Conservation (phyloP, 2,113 vertebrate genomes). For the Pseudorasbora parva region DNA sequence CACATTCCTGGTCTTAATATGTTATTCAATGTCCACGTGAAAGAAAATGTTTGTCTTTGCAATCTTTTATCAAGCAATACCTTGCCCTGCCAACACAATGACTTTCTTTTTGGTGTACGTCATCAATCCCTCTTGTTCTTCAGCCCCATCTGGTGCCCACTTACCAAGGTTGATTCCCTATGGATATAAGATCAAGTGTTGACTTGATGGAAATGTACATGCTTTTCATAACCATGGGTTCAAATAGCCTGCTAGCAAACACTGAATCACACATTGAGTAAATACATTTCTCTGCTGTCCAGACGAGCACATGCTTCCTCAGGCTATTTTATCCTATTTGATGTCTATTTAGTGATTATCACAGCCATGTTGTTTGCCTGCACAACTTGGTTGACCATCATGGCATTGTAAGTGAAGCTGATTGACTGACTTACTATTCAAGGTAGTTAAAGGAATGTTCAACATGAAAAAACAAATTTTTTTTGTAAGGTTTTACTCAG, state of each 20-base stretch:
- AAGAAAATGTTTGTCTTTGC: neutral
- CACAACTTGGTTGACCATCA: neutral
- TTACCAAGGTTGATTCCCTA: neutral
- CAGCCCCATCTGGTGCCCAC: neutral
- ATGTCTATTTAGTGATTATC: neutral
- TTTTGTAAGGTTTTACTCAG: neutral
- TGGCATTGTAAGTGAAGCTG: neutral
- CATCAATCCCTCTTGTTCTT: slow-evolving; percentile 2
- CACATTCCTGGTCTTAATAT: neutral
- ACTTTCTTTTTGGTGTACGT: neutral
- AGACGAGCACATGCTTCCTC: neutral
- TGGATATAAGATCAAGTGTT: slow-evolving; percentile 15
- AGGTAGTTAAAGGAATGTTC: neutral
- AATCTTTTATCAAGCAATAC: neutral
- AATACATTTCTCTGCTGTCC: neutral
- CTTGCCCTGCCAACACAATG: neutral
- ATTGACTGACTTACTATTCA: neutral
- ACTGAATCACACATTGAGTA: neutral
- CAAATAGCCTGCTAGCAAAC: neutral
- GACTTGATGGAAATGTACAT: neutral
- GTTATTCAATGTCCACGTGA: neutral
- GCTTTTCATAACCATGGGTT: neutral
- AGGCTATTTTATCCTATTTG: neutral
- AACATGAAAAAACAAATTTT: neutral
- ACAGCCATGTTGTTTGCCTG: neutral